Base-by-base conservation (phyloP, 2,797 vertebrate genomes). In the Channallabes apus region DNA sequence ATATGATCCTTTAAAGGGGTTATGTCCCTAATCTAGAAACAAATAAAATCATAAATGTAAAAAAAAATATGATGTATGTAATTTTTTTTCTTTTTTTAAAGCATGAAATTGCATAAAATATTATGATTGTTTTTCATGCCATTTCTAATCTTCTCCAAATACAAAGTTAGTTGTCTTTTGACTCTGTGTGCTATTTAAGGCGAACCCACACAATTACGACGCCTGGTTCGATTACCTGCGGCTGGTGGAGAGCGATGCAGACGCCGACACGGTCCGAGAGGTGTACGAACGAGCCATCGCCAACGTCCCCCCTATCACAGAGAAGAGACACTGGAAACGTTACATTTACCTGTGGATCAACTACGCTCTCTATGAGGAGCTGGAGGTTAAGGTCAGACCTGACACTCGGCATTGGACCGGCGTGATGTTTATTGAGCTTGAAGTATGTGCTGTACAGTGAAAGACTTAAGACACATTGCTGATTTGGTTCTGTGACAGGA, bases 311-410 rank as follows among this genome's bases (percentile, higher is more conserved):
- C 98, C 97, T 38, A 94, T 97, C 79, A 97, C 96, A 89, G 98
- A 99, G 93, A 99, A 99, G 87, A 96, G 98, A 68, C 98, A 99
- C 94, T 99, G 98, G 98, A 97, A 97, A 58, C 94, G 98, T 77
- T 99, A 99, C 92, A 96, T 99, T 89, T 99, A 99, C 86, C 95
- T 99, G 83, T 99, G 98, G 98, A 94, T 99, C 88, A 99, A 99
- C 94, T 99, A 99, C 2, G 96, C 96, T 0, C 93, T 99, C 81
- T 99, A 98, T 18, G 98, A 99, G 86, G 98, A 99, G 90, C 93
- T 99, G 92, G 98, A 99, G 91, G 96, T 96, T 89, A 98, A 97
- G 97, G 98, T 97, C 80, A 85, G 93, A 41, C 58, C 58, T 1
- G 32, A 80, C 15, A 46, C 24, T 2, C 12, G 24, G 18, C 41